Evolutionary conservation across 1,140 invertebrate species (phyloP).

Genomic region (Harpegnathos saltator): DNA sequence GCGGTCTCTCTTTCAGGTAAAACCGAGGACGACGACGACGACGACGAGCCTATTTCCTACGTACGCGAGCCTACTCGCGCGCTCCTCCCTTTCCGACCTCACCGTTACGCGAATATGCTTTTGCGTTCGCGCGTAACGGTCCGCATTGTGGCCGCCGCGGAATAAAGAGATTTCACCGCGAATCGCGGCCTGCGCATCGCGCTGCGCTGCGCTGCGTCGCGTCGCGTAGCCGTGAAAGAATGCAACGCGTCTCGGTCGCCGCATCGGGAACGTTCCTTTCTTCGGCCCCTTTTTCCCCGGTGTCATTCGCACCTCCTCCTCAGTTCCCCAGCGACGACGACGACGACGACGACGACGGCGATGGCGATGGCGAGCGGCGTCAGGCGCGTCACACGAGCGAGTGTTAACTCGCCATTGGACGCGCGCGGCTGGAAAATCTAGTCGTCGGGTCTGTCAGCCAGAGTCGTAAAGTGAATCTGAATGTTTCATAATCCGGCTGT

Average conservation of each 20-base stretch:
- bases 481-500: background rate
- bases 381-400: too few species aligned
- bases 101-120: constrained; percentile 68
- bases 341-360: too few species aligned
- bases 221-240: constrained; percentile 5
- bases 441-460: background rate
- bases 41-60: constrained; percentile 25
- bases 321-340: background rate
- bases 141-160: constrained; percentile 52
- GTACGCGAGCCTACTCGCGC: constrained; percentile 2
- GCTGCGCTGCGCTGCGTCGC: too few species aligned
- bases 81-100: constrained; percentile 60
- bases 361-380: background rate
- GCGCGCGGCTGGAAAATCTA: constrained; percentile 28
- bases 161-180: constrained; percentile 21
- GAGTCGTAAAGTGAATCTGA: constrained; percentile 23
- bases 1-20: background rate
- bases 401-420: constrained; percentile 32
- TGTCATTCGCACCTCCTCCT: constrained; percentile 21
- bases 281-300: background rate
- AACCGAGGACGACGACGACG: too few species aligned
- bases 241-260: background rate
- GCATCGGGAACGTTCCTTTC: background rate
- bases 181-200: background rate
- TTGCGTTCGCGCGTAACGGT: constrained; percentile 64